These are phyloP conservation scores for Ophion obscuratus DNA, from an alignment of 2,888 invertebrate species.

Conservation along the genomic window DNA sequence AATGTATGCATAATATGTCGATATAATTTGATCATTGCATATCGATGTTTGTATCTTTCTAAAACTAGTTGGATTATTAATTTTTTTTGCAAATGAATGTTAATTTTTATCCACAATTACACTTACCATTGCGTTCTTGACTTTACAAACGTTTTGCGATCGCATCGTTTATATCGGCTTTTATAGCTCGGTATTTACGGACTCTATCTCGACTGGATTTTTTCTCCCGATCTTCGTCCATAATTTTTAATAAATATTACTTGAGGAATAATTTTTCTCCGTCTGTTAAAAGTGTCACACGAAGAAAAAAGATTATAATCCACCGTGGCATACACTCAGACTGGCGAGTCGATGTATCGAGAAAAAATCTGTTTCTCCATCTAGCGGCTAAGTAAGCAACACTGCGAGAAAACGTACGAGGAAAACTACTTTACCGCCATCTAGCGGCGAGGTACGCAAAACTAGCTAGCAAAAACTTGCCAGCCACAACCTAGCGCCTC, in stretches of 20 bases:
- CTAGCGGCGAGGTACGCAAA: conserved; percentile 17
- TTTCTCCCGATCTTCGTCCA: conserved; percentile 4
- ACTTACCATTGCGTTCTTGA: conserved; percentile 2
- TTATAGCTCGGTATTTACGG: conserved; percentile 2
- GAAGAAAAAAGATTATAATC: conserved; percentile 14
- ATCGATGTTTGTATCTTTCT: neutral
- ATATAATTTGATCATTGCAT: conserved; percentile 2
- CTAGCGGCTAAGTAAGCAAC: neutral
- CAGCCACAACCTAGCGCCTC: conserved; percentile 11
- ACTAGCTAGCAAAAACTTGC: conserved; percentile 14
- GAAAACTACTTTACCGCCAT: neutral
- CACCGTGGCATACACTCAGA: neutral
- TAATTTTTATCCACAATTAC: neutral
- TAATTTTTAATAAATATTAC: neutral
- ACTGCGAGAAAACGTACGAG: conserved; percentile 7
- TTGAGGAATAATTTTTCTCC: neutral
- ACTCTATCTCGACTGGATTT: conserved; percentile 9
- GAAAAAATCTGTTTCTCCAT: conserved; percentile 14
- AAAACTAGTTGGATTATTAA: no score
- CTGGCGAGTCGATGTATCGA: conserved; percentile 8
- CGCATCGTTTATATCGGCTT: conserved; percentile 1
- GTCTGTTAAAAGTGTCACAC: conserved; percentile 2
- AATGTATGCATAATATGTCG: no score
- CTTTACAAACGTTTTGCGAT: conserved; percentile 6
- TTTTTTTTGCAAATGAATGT: neutral